Percentiles rank a stretch among this genome's conserved stretches.
Evolutionary conservation across 1,140 invertebrate genomes (phyloP).

Genomic region (Neodiprion fabricii): DNA sequence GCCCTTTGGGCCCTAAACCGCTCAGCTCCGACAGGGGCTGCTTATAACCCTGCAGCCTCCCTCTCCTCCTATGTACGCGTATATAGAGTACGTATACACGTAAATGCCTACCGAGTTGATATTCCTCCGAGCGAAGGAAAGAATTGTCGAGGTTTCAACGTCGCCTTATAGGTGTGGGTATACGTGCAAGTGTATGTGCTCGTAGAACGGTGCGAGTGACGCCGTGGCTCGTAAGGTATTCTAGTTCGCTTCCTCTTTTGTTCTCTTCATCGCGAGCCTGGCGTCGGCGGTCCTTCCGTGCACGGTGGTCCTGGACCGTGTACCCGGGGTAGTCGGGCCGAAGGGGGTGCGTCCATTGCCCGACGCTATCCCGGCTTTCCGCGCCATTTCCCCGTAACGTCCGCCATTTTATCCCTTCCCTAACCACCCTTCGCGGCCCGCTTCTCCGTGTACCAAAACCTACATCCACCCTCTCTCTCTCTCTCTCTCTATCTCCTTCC

Average conservation of each 20-base stretch:
- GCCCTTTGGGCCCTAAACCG: background rate
- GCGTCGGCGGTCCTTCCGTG: constrained; percentile 18
- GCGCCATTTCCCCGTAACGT: constrained; percentile 62
- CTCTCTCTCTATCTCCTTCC: constrained; percentile 24
- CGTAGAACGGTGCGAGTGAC: constrained; percentile 6
- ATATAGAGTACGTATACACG: too few species aligned
- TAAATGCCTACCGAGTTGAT: background rate
- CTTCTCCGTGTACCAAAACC: constrained; percentile 15
- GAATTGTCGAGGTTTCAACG: background rate
- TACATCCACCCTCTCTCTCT: constrained; percentile 28
- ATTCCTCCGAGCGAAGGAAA: background rate
- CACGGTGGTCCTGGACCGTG: background rate
- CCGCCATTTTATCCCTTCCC: constrained; percentile 62
- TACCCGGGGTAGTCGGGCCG: constrained; percentile 9
- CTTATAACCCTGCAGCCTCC: background rate
- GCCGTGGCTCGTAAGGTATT: constrained; percentile 37
- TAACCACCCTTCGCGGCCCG: constrained; percentile 31
- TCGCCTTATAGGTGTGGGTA: background rate
- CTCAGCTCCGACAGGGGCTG: background rate
- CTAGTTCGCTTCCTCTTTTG: constrained; percentile 55
- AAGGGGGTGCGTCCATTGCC: constrained; percentile 48
- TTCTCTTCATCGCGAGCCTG: constrained; percentile 30
- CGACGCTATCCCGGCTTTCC: constrained; percentile 62
- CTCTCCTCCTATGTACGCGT: background rate
- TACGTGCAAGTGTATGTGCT: background rate